These are phyloP conservation scores for Prosapia bicincta DNA, from an alignment of 2,888 invertebrate species.

Conservation along the genomic window DNA sequence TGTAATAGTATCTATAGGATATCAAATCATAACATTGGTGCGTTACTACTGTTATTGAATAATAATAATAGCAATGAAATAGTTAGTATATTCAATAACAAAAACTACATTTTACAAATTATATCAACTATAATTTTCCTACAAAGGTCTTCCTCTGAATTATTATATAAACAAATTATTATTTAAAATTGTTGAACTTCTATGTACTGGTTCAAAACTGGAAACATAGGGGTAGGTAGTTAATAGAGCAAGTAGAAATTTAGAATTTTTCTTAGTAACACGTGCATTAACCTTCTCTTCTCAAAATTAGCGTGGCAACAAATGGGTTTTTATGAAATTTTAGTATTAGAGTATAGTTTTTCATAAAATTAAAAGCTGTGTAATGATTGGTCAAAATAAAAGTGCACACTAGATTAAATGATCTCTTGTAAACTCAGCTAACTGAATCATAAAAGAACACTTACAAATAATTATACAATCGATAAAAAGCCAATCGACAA, in stretches of 20 bases:
- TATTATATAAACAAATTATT: no score
- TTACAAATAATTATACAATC: slow-evolving; percentile 31
- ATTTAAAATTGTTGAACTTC: not conserved
- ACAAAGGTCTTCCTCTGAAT: no score
- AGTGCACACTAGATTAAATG: slow-evolving; percentile 10
- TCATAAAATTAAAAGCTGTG: slow-evolving; percentile 4
- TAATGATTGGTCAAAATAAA: slow-evolving; percentile 6
- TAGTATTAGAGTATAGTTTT: no score
- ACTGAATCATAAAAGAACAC: slow-evolving; percentile 24
- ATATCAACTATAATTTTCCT: no score
- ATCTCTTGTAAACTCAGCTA: slow-evolving; percentile 10
- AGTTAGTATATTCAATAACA: no score
- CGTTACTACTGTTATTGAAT: no score
- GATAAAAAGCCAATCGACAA: slow-evolving; percentile 28
- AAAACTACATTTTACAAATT: no score
- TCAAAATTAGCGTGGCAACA: not conserved
- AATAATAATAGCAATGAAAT: no score
- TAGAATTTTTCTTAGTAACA: not conserved
- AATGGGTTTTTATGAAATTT: no score
- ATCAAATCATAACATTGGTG: no score
- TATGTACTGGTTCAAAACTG: not conserved
- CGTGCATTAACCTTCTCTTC: not conserved
- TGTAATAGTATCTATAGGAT: no score
- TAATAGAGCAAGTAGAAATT: not conserved
- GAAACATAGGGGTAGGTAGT: not conserved